Conservation (phyloP, 1,140 invertebrate genomes). For the Pseudoatta argentina region DNA sequence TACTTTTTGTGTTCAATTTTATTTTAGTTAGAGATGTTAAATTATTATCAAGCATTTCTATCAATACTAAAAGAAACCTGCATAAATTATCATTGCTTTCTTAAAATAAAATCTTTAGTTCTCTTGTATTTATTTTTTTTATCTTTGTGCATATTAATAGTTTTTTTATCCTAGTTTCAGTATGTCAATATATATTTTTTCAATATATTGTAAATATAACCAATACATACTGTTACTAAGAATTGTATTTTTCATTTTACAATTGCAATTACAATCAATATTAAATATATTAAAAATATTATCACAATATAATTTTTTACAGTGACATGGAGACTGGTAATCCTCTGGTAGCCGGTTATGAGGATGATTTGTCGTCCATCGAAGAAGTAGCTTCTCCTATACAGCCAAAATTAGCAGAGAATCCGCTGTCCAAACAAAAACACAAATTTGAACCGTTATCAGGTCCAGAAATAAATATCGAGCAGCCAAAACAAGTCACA, state of each 20-base stretch:
- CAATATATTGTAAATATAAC: background rate
- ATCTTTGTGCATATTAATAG: background rate
- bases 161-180: background rate
- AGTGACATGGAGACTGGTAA: slow-evolving; percentile 93
- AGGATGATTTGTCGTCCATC: slow-evolving; percentile 94
- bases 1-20: background rate
- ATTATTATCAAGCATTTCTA: slow-evolving; percentile 10
- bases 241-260: slow-evolving; percentile 27
- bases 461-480: slow-evolving; percentile 74
- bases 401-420: slow-evolving; percentile 82
- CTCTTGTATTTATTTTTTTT: background rate
- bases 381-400: slow-evolving; percentile 84
- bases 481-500: slow-evolving; percentile 61
- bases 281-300: slow-evolving; percentile 5
- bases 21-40: background rate
- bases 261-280: background rate
- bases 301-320: slow-evolving; percentile 64
- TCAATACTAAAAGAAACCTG: background rate
- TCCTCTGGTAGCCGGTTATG: slow-evolving; percentile 94
- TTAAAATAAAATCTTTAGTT: background rate
- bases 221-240: slow-evolving; percentile 31
- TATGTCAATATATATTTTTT: background rate
- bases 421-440: slow-evolving; percentile 84
- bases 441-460: slow-evolving; percentile 76
- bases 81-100: background rate